A percentile compares a stretch with the other conserved stretches of the same genome.
Conservation (phyloP, 2,113 vertebrate genomes). For the Microtus ochrogaster region DNA sequence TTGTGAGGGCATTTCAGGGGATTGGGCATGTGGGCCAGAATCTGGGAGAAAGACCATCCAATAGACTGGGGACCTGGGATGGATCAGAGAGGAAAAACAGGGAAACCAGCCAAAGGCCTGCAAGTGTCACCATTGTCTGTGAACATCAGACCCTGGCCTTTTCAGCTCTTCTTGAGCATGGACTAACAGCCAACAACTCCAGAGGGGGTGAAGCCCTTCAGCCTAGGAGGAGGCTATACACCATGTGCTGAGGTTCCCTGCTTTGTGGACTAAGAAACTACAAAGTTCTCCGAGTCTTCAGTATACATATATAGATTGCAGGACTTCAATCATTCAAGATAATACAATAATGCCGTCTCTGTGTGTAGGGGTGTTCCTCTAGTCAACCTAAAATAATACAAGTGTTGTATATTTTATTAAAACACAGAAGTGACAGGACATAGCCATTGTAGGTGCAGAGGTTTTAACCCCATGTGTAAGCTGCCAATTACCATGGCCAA, state of each 20-base stretch:
- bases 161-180: neutral
- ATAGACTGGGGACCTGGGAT: no score
- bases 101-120: neutral
- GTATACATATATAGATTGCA: neutral
- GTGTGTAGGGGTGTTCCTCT: neutral
- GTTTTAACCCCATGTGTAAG: neutral
- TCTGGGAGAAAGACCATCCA: no score
- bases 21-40: neutral
- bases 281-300: neutral
- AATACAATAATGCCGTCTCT: neutral
- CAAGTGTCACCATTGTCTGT: neutral
- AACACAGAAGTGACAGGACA: neutral
- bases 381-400: neutral
- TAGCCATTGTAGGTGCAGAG: rapidly evolving
- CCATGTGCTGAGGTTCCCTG: neutral
- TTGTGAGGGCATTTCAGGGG: neutral
- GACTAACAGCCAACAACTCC: neutral
- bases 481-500: neutral
- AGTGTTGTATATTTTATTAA: neutral
- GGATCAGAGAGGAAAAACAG: neutral
- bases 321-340: neutral
- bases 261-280: neutral
- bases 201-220: neutral
- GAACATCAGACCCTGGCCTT: neutral
- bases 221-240: rapidly evolving